Evolutionary conservation across 2,113 vertebrate species (phyloP).

Genomic region (Amphiprion ocellaris): DNA sequence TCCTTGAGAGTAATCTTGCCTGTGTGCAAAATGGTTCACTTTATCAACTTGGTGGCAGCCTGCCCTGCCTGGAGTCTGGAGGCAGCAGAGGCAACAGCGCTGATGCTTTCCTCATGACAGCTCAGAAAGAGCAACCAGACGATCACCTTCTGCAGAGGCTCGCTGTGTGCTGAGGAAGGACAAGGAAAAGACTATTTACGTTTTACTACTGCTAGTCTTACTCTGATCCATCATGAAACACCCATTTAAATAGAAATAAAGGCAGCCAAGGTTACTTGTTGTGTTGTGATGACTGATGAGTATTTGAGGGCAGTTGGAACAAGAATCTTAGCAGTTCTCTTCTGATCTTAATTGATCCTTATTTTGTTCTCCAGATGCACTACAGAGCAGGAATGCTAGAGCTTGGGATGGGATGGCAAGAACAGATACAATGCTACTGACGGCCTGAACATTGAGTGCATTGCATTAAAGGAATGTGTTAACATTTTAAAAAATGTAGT

Average conservation of each 20-base stretch:
- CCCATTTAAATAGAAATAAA: constrained; percentile 33
- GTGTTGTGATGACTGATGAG: constrained; percentile 12
- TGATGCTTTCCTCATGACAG: constrained; percentile 74
- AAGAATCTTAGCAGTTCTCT: constrained; percentile 9
- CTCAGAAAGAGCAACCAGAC: constrained; percentile 59
- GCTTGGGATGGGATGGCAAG: neutral
- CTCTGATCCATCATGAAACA: constrained; percentile 35
- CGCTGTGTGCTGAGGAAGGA: constrained; percentile 46
- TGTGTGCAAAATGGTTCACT: constrained; percentile 82
- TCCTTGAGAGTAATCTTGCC: constrained; percentile 86
- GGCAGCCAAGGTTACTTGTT: constrained; percentile 5
- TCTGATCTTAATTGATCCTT: constrained; percentile 10
- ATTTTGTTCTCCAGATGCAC: constrained; percentile 17
- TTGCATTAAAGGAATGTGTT: neutral
- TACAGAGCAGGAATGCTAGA: constrained; percentile 1
- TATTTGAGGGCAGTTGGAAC: constrained; percentile 10
- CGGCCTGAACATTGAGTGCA: neutral
- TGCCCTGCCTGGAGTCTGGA: constrained; percentile 77
- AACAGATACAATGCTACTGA: neutral
- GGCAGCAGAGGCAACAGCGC: constrained; percentile 65
- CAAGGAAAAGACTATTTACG: constrained; percentile 47
- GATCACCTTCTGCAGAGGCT: constrained; percentile 70
- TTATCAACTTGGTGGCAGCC: constrained; percentile 83
- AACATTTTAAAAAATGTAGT: neutral
- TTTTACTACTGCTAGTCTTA: constrained; percentile 37